These are phyloP conservation scores for Diaphora mendica DNA, from an alignment of 2,888 invertebrate species.

Conservation along the genomic window DNA sequence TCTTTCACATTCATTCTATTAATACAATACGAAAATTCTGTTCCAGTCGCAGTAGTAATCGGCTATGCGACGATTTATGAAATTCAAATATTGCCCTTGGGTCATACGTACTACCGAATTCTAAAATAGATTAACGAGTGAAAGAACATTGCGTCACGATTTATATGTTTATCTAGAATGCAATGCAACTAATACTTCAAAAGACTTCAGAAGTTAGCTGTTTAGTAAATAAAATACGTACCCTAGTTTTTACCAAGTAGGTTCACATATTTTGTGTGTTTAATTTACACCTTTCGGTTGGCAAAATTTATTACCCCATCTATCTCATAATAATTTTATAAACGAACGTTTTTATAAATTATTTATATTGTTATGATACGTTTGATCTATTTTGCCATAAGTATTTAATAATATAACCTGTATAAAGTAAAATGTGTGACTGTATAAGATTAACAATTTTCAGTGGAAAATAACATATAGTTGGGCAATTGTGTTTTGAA, in stretches of 20 bases:
- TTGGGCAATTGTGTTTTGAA: conserved; percentile 21
- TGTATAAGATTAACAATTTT: conserved; percentile 25
- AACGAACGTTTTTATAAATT: conserved; percentile 24
- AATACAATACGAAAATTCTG: conserved; percentile 33
- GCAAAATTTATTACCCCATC: conserved; percentile 40
- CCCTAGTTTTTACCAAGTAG: neutral
- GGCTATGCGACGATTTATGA: conserved; percentile 27
- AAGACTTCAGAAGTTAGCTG: neutral
- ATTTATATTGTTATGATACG: conserved; percentile 21
- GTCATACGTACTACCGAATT: conserved; percentile 28
- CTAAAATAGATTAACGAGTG: conserved; percentile 36
- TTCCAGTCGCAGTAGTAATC: conserved; percentile 35
- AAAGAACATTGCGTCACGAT: conserved; percentile 15
- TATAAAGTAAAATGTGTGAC: conserved; percentile 19
- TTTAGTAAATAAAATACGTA: neutral
- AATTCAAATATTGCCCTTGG: conserved; percentile 37
- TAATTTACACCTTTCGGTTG: conserved; percentile 38
- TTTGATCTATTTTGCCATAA: conserved; percentile 38
- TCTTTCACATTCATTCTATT: conserved; percentile 37
- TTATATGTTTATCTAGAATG: conserved; percentile 4
- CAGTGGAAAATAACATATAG: conserved; percentile 8
- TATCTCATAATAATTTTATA: conserved; percentile 37
- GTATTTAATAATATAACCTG: conserved; percentile 26
- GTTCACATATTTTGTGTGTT: conserved; percentile 25
- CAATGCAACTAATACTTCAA: neutral